Evolutionary conservation across 2,797 vertebrate species (phyloP).

Genomic region (Podarcis lilfordi): DNA sequence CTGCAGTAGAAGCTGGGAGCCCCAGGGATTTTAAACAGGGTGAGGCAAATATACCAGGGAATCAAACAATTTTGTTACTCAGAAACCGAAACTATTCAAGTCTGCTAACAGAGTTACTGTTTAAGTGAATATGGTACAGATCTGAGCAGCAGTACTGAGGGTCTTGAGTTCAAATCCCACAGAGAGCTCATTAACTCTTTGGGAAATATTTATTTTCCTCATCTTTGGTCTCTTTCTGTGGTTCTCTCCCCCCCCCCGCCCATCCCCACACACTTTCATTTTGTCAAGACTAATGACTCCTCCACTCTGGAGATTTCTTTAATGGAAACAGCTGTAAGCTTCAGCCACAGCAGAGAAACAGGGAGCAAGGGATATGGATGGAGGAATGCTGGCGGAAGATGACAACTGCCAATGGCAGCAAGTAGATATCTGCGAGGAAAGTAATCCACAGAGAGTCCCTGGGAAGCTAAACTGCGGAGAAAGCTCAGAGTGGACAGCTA

Average conservation of each 20-base stretch:
- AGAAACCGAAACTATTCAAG: neutral
- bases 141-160: neutral
- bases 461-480: neutral
- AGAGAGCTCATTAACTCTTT: neutral
- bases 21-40: neutral
- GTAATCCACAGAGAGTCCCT: neutral
- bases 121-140: neutral
- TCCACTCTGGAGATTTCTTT: slow-evolving; percentile 10
- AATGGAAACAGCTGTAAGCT: neutral
- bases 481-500: slow-evolving; percentile 4
- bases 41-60: neutral
- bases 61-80: neutral
- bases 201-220: neutral
- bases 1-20: neutral
- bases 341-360: neutral
- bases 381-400: slow-evolving; percentile 1
- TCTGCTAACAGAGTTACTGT: neutral
- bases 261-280: too few species aligned
- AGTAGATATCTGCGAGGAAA: neutral
- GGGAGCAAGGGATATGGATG: neutral
- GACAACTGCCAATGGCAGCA: neutral
- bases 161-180: slow-evolving; percentile 8
- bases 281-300: neutral
- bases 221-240: neutral
- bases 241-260: neutral